A percentile compares a stretch with the other conserved stretches of the same genome.
phyloP scores from a whole-genome alignment of 2,888 invertebrate species.

The Sialis lutaria region DNA sequence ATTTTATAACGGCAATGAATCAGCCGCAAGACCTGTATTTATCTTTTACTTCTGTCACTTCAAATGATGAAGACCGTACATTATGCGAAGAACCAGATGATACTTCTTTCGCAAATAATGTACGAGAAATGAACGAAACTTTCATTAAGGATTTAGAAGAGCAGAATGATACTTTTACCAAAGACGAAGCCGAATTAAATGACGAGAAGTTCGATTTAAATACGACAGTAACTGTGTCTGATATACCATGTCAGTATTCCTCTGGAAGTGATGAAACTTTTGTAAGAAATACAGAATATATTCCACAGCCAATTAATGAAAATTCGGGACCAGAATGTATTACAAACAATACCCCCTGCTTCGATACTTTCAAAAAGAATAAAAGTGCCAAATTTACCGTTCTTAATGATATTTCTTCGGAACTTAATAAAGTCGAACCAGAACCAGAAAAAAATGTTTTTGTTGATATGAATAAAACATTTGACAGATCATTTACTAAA shows the following conservation, averaged over 20 bases:
- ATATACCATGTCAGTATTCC: neutral
- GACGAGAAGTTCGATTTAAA: neutral
- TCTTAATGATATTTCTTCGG: neutral
- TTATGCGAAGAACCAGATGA: neutral
- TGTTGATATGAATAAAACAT: neutral
- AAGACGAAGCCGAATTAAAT: neutral
- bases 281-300: neutral
- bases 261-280: neutral
- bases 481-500: neutral
- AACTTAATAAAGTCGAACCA: neutral
- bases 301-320: neutral
- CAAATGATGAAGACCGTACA: slow-evolving; percentile 3
- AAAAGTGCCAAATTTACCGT: neutral
- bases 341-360: neutral
- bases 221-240: neutral
- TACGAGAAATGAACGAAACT: neutral
- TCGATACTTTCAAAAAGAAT: slow-evolving; percentile 1
- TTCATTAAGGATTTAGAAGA: neutral
- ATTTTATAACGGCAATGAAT: slow-evolving; percentile 5
- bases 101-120: neutral
- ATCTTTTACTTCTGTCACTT: slow-evolving; percentile 1
- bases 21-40: slow-evolving; percentile 5
- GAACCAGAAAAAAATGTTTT: no score
- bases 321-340: slow-evolving; percentile 1
- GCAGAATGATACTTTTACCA: neutral